Evolutionary conservation across 2,797 vertebrate species (phyloP), one percentile per base, ranked within the genome.

Genomic region (Epinephelus awoara): DNA sequence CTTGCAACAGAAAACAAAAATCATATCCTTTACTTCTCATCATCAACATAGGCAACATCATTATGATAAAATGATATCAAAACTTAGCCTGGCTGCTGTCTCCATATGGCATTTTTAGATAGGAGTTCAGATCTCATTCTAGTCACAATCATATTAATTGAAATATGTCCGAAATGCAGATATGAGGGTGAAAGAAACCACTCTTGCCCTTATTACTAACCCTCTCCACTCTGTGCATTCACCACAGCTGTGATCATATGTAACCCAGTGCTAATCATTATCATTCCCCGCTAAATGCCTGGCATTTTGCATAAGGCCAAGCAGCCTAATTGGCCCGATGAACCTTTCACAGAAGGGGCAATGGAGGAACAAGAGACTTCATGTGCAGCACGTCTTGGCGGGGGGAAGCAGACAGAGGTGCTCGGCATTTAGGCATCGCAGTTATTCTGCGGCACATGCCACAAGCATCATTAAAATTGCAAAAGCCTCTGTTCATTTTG

Each of bases 391-490:
- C 47, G 61, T 68, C 50, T 87, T 65, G 13, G 77, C 9, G 47
- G 50, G 19, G 80, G 19, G 79, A 75, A 72, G 85, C 61, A 67
- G 76, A 57, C 59, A 47, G 87, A 80, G 65, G 75, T 79, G 84
- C 65, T 66, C 65, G 67, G 68, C 65, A 68, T 89, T 88, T 81
- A 89, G 79, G 77, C 89, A 90, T 93, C 79, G 21, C 73, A 51
- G 80, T 85, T 86, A 90, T 94, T 91, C 86, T 92, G 83, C 79
- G 65, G 90, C 90, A 90, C 91, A 92, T 95, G 89, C 92, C 93
- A 82, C 87, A 79, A 90, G 88, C 90, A 75, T 95, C 94, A 95
- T 96, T 95, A 95, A 95, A 93, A 95, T 94, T 94, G 83, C 87
- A 93, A 77, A 88, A 85, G 85, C 87, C 76, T 61, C 56, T 64